phyloP scores from a whole-genome alignment of 2,888 invertebrate species.

The Quadroppia sp. region DNA sequence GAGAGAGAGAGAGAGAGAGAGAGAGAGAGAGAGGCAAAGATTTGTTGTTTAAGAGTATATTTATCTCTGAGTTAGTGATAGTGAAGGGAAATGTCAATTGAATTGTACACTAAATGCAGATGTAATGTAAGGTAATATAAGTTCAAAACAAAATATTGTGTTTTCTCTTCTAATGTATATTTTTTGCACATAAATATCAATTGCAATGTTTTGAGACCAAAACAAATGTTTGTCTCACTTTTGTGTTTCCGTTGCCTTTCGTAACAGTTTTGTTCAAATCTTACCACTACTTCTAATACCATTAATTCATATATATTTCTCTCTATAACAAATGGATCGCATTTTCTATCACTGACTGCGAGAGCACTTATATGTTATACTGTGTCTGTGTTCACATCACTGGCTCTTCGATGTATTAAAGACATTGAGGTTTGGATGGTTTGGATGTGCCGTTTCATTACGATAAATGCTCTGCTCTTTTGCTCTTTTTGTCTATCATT shows the following conservation, averaged over 20 bases:
- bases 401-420: constrained; percentile 8
- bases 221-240: constrained; percentile 27
- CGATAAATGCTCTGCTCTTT: background rate
- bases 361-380: background rate
- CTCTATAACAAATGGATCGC: background rate
- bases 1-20: too few relatives aligned
- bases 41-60: background rate
- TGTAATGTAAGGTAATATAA: constrained; percentile 2
- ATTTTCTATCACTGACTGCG: background rate
- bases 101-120: constrained; percentile 20
- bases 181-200: constrained; percentile 7
- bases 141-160: constrained; percentile 4
- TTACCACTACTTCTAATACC: background rate
- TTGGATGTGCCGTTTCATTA: constrained; percentile 20
- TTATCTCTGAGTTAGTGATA: background rate
- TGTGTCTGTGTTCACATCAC: constrained; percentile 5
- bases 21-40: background rate
- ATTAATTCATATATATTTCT: background rate
- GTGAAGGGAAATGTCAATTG: constrained; percentile 18
- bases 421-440: constrained; percentile 9
- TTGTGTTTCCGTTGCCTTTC: constrained; percentile 12
- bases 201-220: constrained; percentile 10
- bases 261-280: background rate
- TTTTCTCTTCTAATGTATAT: background rate
- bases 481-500: background rate